Conservation (phyloP, 2,113 vertebrate species). For the Nycticorax nycticorax region DNA sequence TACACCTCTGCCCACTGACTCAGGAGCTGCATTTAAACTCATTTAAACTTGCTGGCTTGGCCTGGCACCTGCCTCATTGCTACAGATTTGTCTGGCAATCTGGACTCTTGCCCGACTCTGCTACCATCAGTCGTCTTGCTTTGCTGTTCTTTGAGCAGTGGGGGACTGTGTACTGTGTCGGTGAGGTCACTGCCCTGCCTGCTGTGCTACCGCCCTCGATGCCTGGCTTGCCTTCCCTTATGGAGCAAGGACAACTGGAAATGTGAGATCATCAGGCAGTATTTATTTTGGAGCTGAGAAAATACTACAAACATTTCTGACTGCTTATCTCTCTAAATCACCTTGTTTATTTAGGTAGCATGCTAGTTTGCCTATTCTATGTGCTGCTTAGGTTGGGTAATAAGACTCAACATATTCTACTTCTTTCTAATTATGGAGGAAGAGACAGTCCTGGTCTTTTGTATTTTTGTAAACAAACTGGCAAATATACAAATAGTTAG, state of each 20-base stretch:
- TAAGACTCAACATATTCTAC: neutral
- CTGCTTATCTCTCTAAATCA: neutral
- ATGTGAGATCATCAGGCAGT: neutral
- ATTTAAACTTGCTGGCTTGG: neutral
- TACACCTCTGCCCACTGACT: neutral
- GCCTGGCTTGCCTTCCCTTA: neutral
- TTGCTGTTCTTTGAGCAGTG: neutral
- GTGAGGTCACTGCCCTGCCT: neutral
- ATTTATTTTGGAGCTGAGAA: neutral
- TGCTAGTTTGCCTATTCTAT: neutral
- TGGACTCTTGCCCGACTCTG: neutral
- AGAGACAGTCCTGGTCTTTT: neutral
- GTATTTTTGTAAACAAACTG: neutral
- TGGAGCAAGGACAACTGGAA: neutral
- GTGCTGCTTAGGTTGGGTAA: neutral
- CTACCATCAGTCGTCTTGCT: neutral
- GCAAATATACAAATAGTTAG: neutral
- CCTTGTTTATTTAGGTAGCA: neutral
- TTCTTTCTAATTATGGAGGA: neutral
- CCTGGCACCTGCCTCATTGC: neutral
- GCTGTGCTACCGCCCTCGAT: rapidly evolving
- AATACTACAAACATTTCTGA: neutral
- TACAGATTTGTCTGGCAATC: no score
- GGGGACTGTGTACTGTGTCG: rapidly evolving
- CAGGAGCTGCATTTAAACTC: neutral